phyloP scores from a whole-genome alignment of 2,113 vertebrate genomes.

The Tapirus terrestris region DNA sequence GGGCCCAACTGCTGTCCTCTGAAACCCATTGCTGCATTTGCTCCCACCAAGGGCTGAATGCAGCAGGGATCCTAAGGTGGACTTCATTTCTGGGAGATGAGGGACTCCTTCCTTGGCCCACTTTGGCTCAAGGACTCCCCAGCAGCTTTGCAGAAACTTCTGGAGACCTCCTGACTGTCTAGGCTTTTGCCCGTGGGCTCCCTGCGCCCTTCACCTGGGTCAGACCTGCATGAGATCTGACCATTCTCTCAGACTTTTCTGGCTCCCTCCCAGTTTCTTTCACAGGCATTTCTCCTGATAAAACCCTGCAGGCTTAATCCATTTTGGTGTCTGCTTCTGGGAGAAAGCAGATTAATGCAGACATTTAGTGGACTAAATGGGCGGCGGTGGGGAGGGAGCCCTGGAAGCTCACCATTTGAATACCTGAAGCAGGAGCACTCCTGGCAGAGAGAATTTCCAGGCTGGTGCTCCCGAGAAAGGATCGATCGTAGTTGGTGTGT shows the following conservation, averaged over 20 bases:
- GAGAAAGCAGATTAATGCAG: not conserved
- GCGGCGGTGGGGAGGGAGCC: too few species aligned
- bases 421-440: not conserved
- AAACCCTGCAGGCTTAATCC: not conserved
- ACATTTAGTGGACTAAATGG: not conserved
- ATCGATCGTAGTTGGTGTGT: too few species aligned
- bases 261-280: not conserved
- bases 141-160: accelerated
- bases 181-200: not conserved
- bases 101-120: accelerated
- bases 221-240: not conserved
- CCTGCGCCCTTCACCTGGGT: too few species aligned
- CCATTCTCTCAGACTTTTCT: accelerated
- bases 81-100: accelerated
- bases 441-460: not conserved
- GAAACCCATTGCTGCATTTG: not conserved
- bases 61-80: not conserved
- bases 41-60: too few species aligned
- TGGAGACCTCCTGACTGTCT: accelerated
- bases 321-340: not conserved
- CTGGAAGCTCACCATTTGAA: accelerated
- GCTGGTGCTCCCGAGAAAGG: not conserved
- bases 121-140: not conserved
- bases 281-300: not conserved
- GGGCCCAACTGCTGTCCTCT: accelerated